Evolutionary conservation across 2,113 vertebrate species (phyloP), one percentile per base, ranked within the genome.

Genomic region (Polypterus bichir): DNA sequence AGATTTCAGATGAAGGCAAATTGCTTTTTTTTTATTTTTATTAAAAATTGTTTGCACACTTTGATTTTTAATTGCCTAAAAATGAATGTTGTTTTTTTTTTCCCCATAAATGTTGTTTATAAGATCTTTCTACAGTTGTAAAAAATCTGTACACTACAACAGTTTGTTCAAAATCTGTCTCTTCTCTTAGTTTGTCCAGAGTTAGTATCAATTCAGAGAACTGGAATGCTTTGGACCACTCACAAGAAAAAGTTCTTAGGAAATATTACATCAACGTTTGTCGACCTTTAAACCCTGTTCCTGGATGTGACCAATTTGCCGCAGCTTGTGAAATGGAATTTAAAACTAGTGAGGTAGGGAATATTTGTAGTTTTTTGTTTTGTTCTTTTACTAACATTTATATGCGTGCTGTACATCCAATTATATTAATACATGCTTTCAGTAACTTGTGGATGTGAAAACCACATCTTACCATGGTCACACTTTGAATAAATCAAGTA

Each of bases 251-350:
- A 1, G 71, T 69, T 3, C 78, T 1, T 4, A 91, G 75, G 69
- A 94, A 93, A 53, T 98, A 97, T 69, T 93, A 97, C 77, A 88
- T 98, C 66, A 98, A 96, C 0, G 70, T 97, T 11, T 98, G 96
- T 47, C 89, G 88, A 1, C 90, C 93, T 0, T 74, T 98, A 66
- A 81, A 74, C 46, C 74, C 85, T 0, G 83, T 96, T 6, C 66
- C 64, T 0, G 93, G 92, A 63, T 97, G 96, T 1, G 91, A 93
- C 67, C 87, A 84, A 0, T 75, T 76, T 0, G 85, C 94, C 0
- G 87, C 93, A 0, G 86, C 86, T 48, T 98, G 96, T 59, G 86
- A 97, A 82, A 88, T 88, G 78, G 74, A 80, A 4, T 92, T 89
- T 6, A 65, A 7, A 0, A 77, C 11, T 54, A 11, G 53, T 54